phyloP scores from a whole-genome alignment of 2,888 invertebrate species.

The Drosophila imparisetae region DNA sequence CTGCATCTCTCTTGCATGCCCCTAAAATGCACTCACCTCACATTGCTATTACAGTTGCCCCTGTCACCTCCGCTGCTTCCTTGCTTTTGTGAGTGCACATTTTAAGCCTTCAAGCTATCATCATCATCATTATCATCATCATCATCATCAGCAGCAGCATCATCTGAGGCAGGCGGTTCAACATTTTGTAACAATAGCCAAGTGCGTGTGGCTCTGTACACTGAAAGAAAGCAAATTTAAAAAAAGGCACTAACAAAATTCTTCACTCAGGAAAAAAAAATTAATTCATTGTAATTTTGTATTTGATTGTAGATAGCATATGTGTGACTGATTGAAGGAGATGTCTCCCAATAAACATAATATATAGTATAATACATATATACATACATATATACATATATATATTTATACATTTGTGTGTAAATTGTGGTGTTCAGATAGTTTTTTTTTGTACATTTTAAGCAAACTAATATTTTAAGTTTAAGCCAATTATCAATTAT shows the following conservation, averaged over 20 bases:
- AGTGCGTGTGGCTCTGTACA: conserved; percentile 15
- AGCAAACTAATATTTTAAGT: background rate
- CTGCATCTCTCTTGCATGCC: background rate
- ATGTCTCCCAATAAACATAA: no score
- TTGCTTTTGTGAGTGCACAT: conserved; percentile 59
- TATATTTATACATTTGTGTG: background rate
- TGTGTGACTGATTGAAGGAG: background rate
- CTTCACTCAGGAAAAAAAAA: background rate
- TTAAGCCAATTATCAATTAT: background rate
- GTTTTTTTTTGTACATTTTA: background rate
- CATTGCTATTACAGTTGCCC: conserved; percentile 9
- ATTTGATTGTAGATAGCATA: background rate
- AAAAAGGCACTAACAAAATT: background rate
- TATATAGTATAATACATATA: no score
- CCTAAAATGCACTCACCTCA: conserved; percentile 17
- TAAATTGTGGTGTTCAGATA: background rate
- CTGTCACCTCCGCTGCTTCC: background rate
- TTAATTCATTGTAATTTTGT: background rate
- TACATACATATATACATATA: background rate
- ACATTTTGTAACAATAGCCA: conserved; percentile 72
- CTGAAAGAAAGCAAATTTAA: background rate
- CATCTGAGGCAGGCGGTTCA: conserved; percentile 25
- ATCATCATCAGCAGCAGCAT: background rate
- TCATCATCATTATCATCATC: conserved; percentile 39
- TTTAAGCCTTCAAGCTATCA: conserved; percentile 73